Evolutionary conservation across 2,888 invertebrate genomes (phyloP).

Genomic region (Lithophane leautieri): DNA sequence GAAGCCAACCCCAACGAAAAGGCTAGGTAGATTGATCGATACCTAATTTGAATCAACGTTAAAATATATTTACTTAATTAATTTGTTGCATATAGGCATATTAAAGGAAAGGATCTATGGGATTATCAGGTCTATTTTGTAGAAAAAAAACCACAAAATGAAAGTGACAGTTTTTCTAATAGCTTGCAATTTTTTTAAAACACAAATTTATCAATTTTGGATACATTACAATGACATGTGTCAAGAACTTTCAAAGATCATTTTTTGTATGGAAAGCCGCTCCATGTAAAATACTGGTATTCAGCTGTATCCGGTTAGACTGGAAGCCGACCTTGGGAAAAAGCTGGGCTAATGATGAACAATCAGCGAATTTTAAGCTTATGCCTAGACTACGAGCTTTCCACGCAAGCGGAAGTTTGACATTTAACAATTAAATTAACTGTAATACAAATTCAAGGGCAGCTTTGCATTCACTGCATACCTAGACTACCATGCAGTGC

Average conservation of each 20-base stretch:
- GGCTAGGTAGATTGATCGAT: not conserved
- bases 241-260: too few species aligned
- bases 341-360: not conserved
- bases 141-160: not conserved
- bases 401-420: not conserved
- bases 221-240: too few species aligned
- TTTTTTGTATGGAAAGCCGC: too few species aligned
- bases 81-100: not conserved
- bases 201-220: not conserved
- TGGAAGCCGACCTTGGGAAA: too few species aligned
- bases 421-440: slow-evolving; percentile 5
- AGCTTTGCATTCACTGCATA: slow-evolving; percentile 16
- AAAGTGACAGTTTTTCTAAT: not conserved
- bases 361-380: not conserved
- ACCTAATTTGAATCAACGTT: not conserved
- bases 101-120: not conserved
- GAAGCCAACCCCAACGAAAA: too few species aligned
- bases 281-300: too few species aligned
- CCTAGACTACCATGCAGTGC: slow-evolving; percentile 16
- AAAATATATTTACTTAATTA: too few species aligned
- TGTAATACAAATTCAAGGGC: slow-evolving; percentile 33
- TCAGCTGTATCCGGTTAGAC: too few species aligned
- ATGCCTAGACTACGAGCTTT: not conserved
- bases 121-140: not conserved
- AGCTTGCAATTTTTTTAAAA: not conserved